Conservation (phyloP, 2,797 vertebrate species). For the Anniella stebbinsi region DNA sequence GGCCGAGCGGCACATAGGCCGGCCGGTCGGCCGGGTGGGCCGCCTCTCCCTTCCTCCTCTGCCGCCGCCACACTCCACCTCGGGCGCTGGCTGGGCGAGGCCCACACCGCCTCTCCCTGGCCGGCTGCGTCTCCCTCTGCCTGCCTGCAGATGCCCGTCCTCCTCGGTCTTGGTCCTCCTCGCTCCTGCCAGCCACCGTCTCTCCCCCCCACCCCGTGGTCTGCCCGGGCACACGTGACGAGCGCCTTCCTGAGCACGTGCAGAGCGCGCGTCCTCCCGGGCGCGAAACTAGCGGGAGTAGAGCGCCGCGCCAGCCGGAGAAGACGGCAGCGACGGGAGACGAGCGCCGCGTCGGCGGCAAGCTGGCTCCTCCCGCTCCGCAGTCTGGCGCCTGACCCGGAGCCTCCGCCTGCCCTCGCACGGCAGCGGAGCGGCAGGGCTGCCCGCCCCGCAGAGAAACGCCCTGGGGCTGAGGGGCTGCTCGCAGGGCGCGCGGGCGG, state of each 20-base stretch:
- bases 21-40: constrained; percentile 28
- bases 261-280: background rate
- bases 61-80: background rate
- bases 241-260: constrained; percentile 14
- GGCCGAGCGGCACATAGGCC: constrained; percentile 47
- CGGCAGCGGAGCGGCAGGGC: too few species aligned
- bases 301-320: too few species aligned
- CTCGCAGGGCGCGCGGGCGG: too few species aligned
- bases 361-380: too few species aligned
- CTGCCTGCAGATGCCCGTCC: too few species aligned
- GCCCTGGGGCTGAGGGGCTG: too few species aligned
- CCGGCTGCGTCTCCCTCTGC: background rate
- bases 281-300: background rate
- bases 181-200: background rate
- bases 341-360: background rate
- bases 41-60: constrained; percentile 40
- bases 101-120: background rate
- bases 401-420: too few species aligned
- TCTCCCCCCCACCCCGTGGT: background rate
- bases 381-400: too few species aligned
- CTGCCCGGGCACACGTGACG: background rate
- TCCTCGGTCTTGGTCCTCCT: background rate
- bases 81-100: background rate
- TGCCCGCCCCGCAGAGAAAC: too few species aligned
- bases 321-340: too few species aligned